Base-by-base conservation (phyloP, 92 coral and sea anemone genomes). In the Hydrozoanthus gracilis region DNA sequence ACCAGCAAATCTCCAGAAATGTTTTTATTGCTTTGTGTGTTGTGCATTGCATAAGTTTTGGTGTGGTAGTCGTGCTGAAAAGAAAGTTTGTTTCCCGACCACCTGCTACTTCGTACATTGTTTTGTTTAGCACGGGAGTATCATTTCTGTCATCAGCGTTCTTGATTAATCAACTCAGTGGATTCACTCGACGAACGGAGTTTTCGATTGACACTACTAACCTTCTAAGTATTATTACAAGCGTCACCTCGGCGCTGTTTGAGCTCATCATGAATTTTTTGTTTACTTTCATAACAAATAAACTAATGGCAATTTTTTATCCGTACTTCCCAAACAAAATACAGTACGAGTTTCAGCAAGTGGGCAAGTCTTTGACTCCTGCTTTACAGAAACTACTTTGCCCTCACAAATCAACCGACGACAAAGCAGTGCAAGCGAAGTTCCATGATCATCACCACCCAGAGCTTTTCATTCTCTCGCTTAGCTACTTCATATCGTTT, bases 61-160 rank as follows among this genome's bases (percentile, higher is more conserved):
- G 15, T 65, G 85, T 80, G 10, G 85, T 65, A 47, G 61, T 80
- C 18, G 73, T 74, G 20, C 55, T 80, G 48, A 65, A 80, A 80
- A 80, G 85, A 17, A 65, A 80, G 44, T 51, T 17, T 65, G 16
- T 80, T 80, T 48, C 39, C n/a, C 64, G 85, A 80, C 85, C 85
- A 8, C 74, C 74, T 11, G 52, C 62, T 46, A 80, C 47, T 35
- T 61, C 73, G 17, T 17, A 18, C 20, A 20, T 80, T 20, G 66
- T 67, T 16, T 47, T 80, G 47, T 35, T 80, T 65, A 45, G 20
- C 48, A 16, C 66, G 1, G 85, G 85, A 65, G 14, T 51, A 10
- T 80, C 85, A 11, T 80, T 80, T 54, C 4, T 64, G 8, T 66
- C 85, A 45, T 45, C 85, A 18, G 49, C 48, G 16, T 65, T 64